Percentiles rank a stretch among this genome's conserved stretches.
phyloP scores from a whole-genome alignment of 2,888 invertebrate genomes.

The Drosophila cyrtoloma region DNA sequence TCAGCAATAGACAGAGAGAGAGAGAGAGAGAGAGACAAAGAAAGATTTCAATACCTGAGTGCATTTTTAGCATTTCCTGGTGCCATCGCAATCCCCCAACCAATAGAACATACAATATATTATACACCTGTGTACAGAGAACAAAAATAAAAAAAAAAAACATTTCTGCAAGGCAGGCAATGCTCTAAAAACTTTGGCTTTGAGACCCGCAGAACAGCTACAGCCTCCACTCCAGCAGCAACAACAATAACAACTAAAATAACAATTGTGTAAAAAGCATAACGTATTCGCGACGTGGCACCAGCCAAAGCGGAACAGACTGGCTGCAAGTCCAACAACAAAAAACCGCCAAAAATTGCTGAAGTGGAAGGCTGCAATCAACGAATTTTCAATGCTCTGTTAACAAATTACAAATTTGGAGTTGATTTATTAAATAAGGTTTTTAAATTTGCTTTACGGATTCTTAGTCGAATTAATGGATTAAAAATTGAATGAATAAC shows the following conservation, averaged over 20 bases:
- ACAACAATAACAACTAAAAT: constrained; percentile 57
- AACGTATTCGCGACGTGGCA: constrained; percentile 75
- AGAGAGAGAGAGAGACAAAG: neutral
- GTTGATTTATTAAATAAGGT: neutral
- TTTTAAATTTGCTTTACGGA: neutral
- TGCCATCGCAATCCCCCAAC: constrained; percentile 44
- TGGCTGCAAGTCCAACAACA: constrained; percentile 21
- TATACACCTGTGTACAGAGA: constrained; percentile 44
- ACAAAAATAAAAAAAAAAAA: constrained; percentile 32
- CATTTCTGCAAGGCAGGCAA: constrained; percentile 41
- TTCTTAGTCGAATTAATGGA: neutral
- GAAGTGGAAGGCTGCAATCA: constrained; percentile 18
- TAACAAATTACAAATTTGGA: neutral
- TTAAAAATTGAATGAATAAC: neutral
- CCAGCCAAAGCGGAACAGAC: constrained; percentile 29
- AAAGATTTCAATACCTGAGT: constrained; percentile 73
- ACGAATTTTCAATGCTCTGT: constrained; percentile 33
- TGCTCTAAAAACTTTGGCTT: constrained; percentile 28
- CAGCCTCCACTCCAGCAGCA: constrained; percentile 26
- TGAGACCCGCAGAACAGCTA: constrained; percentile 11
- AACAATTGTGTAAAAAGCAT: constrained; percentile 71
- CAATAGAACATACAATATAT: constrained; percentile 45
- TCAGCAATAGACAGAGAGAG: neutral
- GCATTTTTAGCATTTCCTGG: constrained; percentile 71
- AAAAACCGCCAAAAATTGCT: constrained; percentile 33